A percentile compares a stretch with the other conserved stretches of the same genome.
phyloP scores from a whole-genome alignment of 2,797 vertebrate species.

The Myripristis murdjan region DNA sequence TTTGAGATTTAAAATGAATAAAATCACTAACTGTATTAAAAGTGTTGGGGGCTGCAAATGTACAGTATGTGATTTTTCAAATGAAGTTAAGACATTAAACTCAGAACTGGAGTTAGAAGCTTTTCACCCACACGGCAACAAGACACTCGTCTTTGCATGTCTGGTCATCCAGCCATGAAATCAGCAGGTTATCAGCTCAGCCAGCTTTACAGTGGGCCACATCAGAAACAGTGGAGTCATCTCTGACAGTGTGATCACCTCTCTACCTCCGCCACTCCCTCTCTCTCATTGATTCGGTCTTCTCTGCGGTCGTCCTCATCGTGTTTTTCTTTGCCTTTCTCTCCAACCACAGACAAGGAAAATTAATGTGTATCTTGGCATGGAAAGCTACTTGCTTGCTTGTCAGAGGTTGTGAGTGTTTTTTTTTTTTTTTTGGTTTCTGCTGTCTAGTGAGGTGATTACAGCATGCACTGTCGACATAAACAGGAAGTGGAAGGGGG shows the following conservation, averaged over 20 bases:
- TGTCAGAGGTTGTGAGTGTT: conserved; percentile 21
- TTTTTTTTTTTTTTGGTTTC: not conserved
- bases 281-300: conserved; percentile 8
- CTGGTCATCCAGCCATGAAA: not conserved
- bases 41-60: too few species aligned
- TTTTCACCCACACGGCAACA: not conserved
- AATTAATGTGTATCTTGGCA: conserved; percentile 19
- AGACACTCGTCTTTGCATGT: not conserved
- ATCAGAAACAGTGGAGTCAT: not conserved
- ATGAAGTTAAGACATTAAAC: too few species aligned
- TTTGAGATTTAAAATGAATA: too few species aligned
- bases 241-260: not conserved
- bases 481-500: conserved; percentile 64
- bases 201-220: not conserved
- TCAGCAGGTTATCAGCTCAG: not conserved
- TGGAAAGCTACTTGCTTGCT: not conserved
- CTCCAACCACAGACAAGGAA: conserved; percentile 35
- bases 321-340: conserved; percentile 3
- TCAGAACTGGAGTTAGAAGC: too few species aligned
- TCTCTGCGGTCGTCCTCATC: not conserved
- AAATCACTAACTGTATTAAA: too few species aligned
- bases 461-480: conserved; percentile 19
- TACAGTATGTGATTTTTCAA: too few species aligned
- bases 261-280: not conserved
- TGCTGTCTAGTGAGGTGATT: conserved; percentile 17